These are phyloP conservation scores for Eugnorisma glareosa DNA, from an alignment of 2,888 invertebrate species.

Conservation along the genomic window DNA sequence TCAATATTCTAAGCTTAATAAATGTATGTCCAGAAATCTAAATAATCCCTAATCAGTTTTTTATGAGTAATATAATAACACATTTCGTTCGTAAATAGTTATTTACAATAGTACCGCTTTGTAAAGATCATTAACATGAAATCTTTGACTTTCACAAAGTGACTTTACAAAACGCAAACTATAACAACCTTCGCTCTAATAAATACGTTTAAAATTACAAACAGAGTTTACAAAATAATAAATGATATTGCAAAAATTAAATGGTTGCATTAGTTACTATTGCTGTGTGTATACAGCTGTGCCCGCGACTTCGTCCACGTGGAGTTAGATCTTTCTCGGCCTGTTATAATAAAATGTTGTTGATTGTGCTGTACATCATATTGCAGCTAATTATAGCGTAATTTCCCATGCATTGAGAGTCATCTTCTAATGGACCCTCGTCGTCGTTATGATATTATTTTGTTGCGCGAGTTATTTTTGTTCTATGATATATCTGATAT, in stretches of 20 bases:
- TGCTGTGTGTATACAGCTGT: no score
- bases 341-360: no score
- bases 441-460: no score
- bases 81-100: not conserved
- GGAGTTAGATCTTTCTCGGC: no score
- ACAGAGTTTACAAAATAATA: not conserved
- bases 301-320: no score
- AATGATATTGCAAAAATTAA: not conserved
- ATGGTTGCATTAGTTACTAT: not conserved
- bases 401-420: no score
- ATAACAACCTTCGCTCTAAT: constrained; percentile 20
- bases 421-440: no score
- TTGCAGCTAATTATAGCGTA: no score
- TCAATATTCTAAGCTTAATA: not conserved
- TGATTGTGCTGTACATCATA: no score
- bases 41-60: not conserved
- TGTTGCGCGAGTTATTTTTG: no score
- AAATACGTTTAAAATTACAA: constrained; percentile 5
- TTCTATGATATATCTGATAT: no score
- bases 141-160: constrained; percentile 21
- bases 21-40: not conserved
- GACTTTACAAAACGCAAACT: not conserved
- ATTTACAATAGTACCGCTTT: not conserved
- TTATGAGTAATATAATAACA: not conserved
- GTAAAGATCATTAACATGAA: not conserved